Evolutionary conservation across 2,797 vertebrate species (phyloP).

Genomic region (Silurus lanzhouensis): DNA sequence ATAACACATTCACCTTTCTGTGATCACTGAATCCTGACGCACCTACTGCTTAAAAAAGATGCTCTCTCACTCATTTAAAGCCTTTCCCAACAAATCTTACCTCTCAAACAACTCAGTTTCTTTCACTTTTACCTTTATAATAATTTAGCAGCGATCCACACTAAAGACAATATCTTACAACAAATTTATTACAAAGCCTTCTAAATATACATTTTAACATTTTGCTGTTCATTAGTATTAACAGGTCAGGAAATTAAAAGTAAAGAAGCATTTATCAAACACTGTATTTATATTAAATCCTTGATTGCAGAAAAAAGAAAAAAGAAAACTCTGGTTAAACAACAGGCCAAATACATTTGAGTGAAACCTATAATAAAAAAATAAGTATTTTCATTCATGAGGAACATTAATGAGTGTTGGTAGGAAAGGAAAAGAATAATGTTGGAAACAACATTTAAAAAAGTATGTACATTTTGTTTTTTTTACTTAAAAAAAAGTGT

Average conservation of each 20-base stretch:
- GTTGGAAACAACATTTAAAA: neutral
- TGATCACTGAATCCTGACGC: neutral
- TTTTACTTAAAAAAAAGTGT: neutral
- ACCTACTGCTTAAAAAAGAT: conserved; percentile 1
- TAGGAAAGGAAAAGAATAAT: neutral
- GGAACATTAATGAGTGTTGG: neutral
- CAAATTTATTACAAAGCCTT: neutral
- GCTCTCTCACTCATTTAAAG: neutral
- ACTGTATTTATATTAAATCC: neutral
- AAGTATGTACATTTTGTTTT: neutral
- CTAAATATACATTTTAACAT: neutral
- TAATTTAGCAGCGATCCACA: too few relatives aligned
- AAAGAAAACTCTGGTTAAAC: neutral
- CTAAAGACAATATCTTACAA: neutral
- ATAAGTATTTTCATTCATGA: conserved; percentile 6
- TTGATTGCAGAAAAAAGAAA: neutral
- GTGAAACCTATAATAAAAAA: neutral
- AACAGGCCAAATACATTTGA: conserved; percentile 11
- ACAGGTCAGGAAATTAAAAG: neutral
- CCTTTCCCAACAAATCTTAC: neutral
- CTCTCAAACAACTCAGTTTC: neutral
- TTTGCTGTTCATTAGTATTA: neutral
- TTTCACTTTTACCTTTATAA: neutral
- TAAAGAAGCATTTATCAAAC: neutral
- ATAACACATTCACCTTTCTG: neutral